Conservation (phyloP, 1,140 invertebrate species). For the Ctenoplectra terminalis region DNA sequence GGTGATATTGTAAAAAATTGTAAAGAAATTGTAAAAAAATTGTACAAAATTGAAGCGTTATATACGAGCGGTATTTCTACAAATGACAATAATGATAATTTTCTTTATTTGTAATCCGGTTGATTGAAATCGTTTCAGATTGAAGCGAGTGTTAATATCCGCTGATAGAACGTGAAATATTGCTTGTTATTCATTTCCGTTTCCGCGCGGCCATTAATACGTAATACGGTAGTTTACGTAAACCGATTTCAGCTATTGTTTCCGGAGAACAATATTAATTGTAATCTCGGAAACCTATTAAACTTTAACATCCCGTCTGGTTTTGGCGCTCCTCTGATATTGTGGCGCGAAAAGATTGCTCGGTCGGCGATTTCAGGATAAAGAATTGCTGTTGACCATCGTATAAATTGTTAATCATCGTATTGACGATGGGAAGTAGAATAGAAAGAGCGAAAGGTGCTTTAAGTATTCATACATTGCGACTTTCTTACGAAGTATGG, state of each 20-base stretch:
- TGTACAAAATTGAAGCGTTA: too few species aligned
- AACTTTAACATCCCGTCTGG: background rate
- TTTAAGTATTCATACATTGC: too few species aligned
- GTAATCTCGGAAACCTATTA: background rate
- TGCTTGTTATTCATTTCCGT: background rate
- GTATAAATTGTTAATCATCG: background rate
- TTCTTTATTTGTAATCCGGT: too few species aligned
- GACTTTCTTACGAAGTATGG: too few species aligned
- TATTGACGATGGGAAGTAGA: too few species aligned
- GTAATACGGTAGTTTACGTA: background rate
- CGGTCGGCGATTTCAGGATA: background rate
- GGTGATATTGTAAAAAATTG: background rate
- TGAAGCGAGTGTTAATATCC: background rate
- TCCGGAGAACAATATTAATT: background rate
- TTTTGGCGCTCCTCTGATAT: background rate
- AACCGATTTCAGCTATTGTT: background rate
- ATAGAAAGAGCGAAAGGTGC: too few species aligned
- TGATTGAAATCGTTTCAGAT: background rate
- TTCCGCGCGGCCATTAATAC: slow-evolving; percentile 8
- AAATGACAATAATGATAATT: background rate
- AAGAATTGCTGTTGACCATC: background rate
- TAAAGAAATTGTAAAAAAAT: background rate
- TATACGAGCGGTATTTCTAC: too few species aligned
- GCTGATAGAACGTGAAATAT: background rate
- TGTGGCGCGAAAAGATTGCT: background rate